Evolutionary conservation across 2,113 vertebrate species (phyloP), one percentile per base, ranked within the genome.

Genomic region (Cavia porcellus): DNA sequence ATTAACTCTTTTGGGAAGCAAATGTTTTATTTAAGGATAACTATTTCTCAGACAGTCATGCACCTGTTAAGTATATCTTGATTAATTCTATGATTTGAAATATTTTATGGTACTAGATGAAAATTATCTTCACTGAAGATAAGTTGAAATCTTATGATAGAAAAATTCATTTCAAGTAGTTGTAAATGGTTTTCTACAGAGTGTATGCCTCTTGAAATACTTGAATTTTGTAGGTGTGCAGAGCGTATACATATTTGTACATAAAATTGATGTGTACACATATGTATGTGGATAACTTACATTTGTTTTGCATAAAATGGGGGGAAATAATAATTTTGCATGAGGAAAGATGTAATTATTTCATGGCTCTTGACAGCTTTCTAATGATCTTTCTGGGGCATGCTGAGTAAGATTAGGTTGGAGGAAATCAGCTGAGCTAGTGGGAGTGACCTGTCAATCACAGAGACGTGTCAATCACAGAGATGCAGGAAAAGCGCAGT

Each of bases 1-100:
- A 38, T 92, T 62, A 93, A 7, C 7, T 96, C 15, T 95, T 38
- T 20, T 22, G 0, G 35, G 74, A 87, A 24, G 10, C 55, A 42
- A 59, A 94, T 90, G 74, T 86, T 96, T 94, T 5, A 3, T 38
- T 95, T 94, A 85, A 89, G n/a, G 86, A 96, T 7, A 8, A 0
- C 0, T 88, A 0, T 14, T 93, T 28, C 59, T 64, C 55, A 82
- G 85, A 25, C 35, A 64, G 10, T 55, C 94, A 68, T 45, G 2
- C 84, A 47, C 62, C 45, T 0, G 84, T 5, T 20, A 61, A 0
- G 81, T 94, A 22, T 77, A 61, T 35, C 25, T 91, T 38, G 25
- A 89, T 92, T 61, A 50, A 32, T 94, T 97, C 70, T 42, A 32
- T 70, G 45, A 3, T 86, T 70, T 89, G 32, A 85, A 87, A 81